phyloP scores from a whole-genome alignment of 2,797 vertebrate genomes.

The Hyperoplus lanceolatus region DNA sequence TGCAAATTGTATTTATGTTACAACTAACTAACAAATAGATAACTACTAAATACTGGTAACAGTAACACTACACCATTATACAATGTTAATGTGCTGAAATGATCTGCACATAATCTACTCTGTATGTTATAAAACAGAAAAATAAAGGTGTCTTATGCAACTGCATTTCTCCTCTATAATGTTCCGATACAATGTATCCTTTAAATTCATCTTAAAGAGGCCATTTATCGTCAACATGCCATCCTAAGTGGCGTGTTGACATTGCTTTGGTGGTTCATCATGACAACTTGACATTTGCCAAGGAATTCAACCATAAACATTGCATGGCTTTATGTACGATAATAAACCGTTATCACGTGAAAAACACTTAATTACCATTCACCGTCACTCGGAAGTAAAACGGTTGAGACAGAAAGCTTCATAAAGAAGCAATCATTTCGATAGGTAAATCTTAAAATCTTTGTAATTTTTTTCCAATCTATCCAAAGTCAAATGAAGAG shows the following conservation, averaged over 20 bases:
- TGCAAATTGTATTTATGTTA: background rate
- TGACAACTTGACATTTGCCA: conserved; percentile 30
- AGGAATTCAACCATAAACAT: conserved; percentile 29
- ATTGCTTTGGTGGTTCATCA: conserved; percentile 10
- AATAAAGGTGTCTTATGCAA: background rate
- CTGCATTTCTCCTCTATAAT: background rate
- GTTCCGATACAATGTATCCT: background rate
- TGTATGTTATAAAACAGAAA: background rate
- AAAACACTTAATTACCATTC: too few species aligned
- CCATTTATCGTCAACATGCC: conserved; percentile 1
- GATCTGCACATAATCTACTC: background rate
- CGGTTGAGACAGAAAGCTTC: conserved; percentile 15
- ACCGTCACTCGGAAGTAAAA: conserved; percentile 10
- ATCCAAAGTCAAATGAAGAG: background rate
- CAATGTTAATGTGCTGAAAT: background rate
- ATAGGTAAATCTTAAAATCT: background rate
- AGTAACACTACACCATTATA: background rate
- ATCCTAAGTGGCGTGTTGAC: background rate
- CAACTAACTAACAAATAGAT: background rate
- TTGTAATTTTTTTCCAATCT: conserved; percentile 5
- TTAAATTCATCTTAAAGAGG: background rate
- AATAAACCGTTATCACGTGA: conserved; percentile 45
- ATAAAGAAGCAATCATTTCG: conserved; percentile 18
- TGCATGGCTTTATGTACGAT: conserved; percentile 20
- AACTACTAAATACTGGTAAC: background rate